Percentiles rank a stretch among this genome's conserved stretches.
Evolutionary conservation across 1,140 invertebrate species (phyloP).

Genomic region (Goniozus legneri): DNA sequence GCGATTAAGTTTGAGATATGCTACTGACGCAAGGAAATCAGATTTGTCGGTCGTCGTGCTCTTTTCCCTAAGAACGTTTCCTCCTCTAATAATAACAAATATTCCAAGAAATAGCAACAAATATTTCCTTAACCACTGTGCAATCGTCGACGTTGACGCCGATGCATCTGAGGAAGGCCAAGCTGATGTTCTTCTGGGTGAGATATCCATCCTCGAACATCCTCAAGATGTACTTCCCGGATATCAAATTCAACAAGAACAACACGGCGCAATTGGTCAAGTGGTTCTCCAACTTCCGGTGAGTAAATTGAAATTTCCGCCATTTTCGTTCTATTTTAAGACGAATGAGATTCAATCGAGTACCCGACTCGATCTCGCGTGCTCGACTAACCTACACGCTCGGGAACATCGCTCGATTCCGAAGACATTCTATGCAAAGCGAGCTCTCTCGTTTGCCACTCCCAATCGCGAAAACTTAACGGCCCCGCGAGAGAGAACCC

Average conservation of each 20-base stretch:
- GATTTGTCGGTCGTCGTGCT: no score
- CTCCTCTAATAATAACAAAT: not conserved
- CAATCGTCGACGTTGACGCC: conserved; percentile 95
- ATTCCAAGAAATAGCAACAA: not conserved
- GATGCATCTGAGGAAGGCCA: conserved; percentile 99
- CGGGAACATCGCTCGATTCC: not conserved
- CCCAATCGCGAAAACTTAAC: conserved; percentile 35
- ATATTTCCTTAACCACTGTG: conserved; percentile 74
- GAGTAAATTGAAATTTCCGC: conserved; percentile 51
- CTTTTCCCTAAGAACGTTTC: not conserved
- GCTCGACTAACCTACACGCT: not conserved
- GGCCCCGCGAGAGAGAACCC: conserved; percentile 47
- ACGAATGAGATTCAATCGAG: not conserved
- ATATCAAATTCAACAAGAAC: conserved; percentile 99
- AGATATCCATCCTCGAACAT: conserved; percentile 97
- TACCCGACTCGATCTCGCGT: not conserved
- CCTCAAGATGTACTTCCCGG: conserved; percentile 99
- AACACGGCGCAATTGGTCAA: conserved; percentile 99
- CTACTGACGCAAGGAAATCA: no score
- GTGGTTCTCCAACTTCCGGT: conserved; percentile 99
- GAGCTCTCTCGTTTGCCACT: conserved; percentile 34
- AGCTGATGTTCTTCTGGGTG: conserved; percentile 99
- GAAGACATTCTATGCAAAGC: not conserved
- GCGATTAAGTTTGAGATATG: conserved; percentile 43
- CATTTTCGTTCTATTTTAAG: no score